These are phyloP conservation scores for Dasypogon diadema DNA, from an alignment of 2,888 invertebrate species.

Conservation along the genomic window DNA sequence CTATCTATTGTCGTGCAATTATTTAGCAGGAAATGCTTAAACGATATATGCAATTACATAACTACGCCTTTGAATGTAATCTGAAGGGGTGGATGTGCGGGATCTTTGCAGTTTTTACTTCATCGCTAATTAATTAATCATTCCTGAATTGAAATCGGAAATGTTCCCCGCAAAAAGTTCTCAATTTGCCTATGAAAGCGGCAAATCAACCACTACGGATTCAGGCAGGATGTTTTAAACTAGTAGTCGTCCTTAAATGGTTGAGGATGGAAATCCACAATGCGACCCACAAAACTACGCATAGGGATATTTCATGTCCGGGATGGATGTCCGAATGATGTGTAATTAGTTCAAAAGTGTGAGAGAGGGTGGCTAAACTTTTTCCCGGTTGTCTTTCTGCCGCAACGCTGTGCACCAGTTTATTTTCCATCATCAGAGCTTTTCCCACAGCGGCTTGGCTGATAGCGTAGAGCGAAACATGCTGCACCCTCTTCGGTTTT, in stretches of 20 bases:
- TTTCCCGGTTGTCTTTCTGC: constrained; percentile 29
- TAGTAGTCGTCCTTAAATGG: constrained; percentile 17
- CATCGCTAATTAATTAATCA: constrained; percentile 27
- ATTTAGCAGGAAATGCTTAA: constrained; percentile 22
- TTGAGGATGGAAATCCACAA: constrained; percentile 2
- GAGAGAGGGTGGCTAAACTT: constrained; percentile 6
- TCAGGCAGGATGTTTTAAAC: neutral
- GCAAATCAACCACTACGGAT: neutral
- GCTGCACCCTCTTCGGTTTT: constrained; percentile 48
- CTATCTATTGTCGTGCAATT: constrained; percentile 43
- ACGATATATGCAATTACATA: neutral
- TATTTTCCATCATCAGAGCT: constrained; percentile 39
- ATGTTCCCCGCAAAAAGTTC: neutral
- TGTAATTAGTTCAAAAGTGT: constrained; percentile 38
- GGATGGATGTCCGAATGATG: constrained; percentile 49
- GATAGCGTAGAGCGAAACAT: constrained; percentile 1
- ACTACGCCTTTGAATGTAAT: neutral
- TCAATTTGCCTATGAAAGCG: neutral
- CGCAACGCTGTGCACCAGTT: constrained; percentile 38
- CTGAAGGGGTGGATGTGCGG: neutral
- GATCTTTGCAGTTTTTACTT: constrained; percentile 19
- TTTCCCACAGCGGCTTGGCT: constrained; percentile 32
- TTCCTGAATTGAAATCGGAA: neutral
- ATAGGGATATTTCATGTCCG: constrained; percentile 35
- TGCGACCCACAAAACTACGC: constrained; percentile 45